Base-by-base conservation (phyloP, 1,140 invertebrate genomes). In the Brachionus manjavacas region DNA sequence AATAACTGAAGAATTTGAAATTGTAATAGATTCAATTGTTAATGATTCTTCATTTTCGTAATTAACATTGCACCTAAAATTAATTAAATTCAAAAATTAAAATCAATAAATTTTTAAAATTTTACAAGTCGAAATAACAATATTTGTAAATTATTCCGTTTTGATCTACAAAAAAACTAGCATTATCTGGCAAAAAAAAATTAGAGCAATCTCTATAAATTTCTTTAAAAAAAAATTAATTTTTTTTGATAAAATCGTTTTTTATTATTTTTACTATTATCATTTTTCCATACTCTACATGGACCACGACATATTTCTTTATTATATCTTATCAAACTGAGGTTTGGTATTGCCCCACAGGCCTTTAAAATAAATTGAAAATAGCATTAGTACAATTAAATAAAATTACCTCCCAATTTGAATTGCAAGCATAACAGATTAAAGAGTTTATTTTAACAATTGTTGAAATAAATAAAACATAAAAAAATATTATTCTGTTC, bases 111-210 rank as follows among this genome's bases (percentile, higher is more conserved):
- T 68, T 31, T 68, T 39, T 6, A 31, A 72, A 20, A 46, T 25
- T 11, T 76, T 49, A 76, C 72, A 76, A 76, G n/a, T 76, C 72
- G 25, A 20, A 25, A 31, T 76, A 76, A 25, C 72, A 76, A 25
- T 76, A 76, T 76, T 49, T 49, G 23, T 76, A 76, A 49, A 28
- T 12, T 14, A 76, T 28, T n/a, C 72, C 72, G 52, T 76, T 76
- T 49, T 46, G 20, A 46, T 76, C 72, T 6, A 31, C 11, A 76
- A 16, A 72, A 16, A 20, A 3, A 39, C 31, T 72, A n/a, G 68
- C n/a, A 72, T 72, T 72, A 72, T 72, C 39, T 46, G 68, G 68
- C n/a, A 76, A 46, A 49, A 76, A 76, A 23, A 12, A 2, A 20
- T 72, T 41, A 23, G 68, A 72, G 4, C 72, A 76, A 25, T 23